Evolutionary conservation across 2,113 vertebrate species (phyloP), one percentile per base, ranked within the genome.

Genomic region (Argyrosomus japonicus): DNA sequence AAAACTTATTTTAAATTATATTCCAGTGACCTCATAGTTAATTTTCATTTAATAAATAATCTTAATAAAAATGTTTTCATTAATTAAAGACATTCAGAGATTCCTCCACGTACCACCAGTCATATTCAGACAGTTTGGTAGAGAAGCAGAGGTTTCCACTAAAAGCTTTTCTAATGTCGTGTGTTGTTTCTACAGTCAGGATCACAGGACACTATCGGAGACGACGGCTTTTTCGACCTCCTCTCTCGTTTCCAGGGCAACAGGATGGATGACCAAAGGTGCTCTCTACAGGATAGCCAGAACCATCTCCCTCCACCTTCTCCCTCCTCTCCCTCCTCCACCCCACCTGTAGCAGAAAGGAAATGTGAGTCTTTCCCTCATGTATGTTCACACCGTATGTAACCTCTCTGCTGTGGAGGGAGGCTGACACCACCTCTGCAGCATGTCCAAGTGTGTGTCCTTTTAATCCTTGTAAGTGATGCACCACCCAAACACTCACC

Each of bases 201-300:
- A 80, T 93, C 87, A 8, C 89, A 76, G 5, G 97, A 97, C 72
- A 92, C 94, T 17, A 57, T 96, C 63, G 97, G 96, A 50, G 98
- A 99, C 21, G 98, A 99, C 81, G 95, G 96, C 10, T 99, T 99
- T 88, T 98, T 99, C 89, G 97, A 99, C 91, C 95, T 99, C 43
- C 93, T 99, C 70, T 98, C 97, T 73, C 96, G 97, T 58, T 99
- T 99, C 94, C 98, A 99, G 88, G 97, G 97, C 91, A 98, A 94
- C 88, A 95, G 98, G 79, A 97, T 99, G 97, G 98, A 99, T 14
- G 98, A 99, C 85, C 98, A 99, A 95, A 96, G 98, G 91, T 99
- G 96, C 92, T 94, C 89, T 87, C 94, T 98, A 68, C 81, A 93
- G 77, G 96, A 97, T 77, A 95, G 94, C 77, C 92, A 91, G 82